Conservation (phyloP, 2,888 invertebrate genomes). For the Cataglyphis livida region DNA sequence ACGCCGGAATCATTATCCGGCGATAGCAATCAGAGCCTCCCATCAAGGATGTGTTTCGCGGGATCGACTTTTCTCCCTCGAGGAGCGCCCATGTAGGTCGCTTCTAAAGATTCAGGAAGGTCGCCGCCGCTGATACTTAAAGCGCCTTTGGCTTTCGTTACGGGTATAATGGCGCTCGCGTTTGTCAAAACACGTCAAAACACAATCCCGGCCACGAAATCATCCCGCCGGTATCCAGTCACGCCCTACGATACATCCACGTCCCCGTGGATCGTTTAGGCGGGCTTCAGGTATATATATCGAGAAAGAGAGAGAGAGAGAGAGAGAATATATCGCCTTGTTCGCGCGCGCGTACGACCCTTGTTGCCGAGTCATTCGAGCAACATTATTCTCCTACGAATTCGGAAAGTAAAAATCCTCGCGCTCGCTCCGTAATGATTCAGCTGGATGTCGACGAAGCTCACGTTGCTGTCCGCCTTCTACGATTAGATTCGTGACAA, state of each 20-base stretch:
- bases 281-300: conserved; percentile 48
- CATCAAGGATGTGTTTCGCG: conserved; percentile 71
- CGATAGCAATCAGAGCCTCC: conserved; percentile 64
- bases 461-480: conserved; percentile 48
- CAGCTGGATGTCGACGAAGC: conserved; percentile 46
- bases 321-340: conserved; percentile 30
- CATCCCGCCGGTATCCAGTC: conserved; percentile 73
- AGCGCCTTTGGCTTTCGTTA: conserved; percentile 73
- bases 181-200: conserved; percentile 86
- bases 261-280: conserved; percentile 61
- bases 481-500: conserved; percentile 49
- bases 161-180: conserved; percentile 83
- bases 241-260: conserved; percentile 84
- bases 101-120: conserved; percentile 56
- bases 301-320: conserved; percentile 26
- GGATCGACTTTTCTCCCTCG: conserved; percentile 57
- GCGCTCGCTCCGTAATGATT: conserved; percentile 36
- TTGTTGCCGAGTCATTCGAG: conserved; percentile 74
- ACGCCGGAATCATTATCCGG: conserved; percentile 11
- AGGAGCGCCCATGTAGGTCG: conserved; percentile 82
- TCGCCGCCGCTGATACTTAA: conserved; percentile 67
- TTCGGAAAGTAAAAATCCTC: conserved; percentile 65
- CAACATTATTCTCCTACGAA: conserved; percentile 74
- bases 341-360: conserved; percentile 48
- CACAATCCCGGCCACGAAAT: conserved; percentile 81